Evolutionary conservation across 2,888 invertebrate genomes (phyloP).

Genomic region (Hydrotaea diabolus): DNA sequence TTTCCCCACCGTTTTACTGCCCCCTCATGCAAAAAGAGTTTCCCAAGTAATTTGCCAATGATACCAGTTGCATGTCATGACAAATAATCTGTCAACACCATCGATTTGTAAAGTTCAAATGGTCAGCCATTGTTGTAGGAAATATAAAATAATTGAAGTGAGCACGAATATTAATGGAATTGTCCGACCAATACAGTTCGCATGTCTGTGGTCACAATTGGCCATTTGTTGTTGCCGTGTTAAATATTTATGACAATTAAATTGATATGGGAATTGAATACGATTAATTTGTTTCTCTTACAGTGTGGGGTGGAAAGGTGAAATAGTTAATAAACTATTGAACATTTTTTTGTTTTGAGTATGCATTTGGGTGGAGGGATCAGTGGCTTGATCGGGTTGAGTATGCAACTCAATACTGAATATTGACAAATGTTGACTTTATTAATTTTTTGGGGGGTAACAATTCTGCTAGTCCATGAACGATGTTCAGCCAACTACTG

Average conservation of each 20-base stretch:
- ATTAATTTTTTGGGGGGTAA: slow-evolving; percentile 17
- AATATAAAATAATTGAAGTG: background rate
- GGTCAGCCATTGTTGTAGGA: slow-evolving; percentile 27
- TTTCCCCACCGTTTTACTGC: background rate
- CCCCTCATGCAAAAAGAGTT: background rate
- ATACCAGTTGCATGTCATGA: background rate
- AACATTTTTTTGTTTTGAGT: too few relatives aligned
- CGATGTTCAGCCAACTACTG: background rate
- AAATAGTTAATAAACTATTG: background rate
- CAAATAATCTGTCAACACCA: background rate
- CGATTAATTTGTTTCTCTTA: slow-evolving; percentile 6
- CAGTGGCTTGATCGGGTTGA: background rate
- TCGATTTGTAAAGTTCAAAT: background rate
- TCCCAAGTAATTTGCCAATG: background rate
- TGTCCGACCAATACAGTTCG: slow-evolving; percentile 1
- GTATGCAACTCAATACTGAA: too few relatives aligned
- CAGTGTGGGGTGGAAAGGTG: background rate
- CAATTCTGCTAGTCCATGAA: background rate
- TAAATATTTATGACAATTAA: slow-evolving; percentile 10
- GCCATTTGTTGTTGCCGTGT: background rate
- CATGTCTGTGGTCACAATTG: background rate
- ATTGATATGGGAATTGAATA: slow-evolving; percentile 13
- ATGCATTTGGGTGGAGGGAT: background rate
- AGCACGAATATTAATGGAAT: slow-evolving; percentile 11
- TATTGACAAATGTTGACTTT: slow-evolving; percentile 32